Evolutionary conservation across 2,888 invertebrate genomes (phyloP), one percentile per base, ranked within the genome.

Genomic region (Cephus nigrinus): DNA sequence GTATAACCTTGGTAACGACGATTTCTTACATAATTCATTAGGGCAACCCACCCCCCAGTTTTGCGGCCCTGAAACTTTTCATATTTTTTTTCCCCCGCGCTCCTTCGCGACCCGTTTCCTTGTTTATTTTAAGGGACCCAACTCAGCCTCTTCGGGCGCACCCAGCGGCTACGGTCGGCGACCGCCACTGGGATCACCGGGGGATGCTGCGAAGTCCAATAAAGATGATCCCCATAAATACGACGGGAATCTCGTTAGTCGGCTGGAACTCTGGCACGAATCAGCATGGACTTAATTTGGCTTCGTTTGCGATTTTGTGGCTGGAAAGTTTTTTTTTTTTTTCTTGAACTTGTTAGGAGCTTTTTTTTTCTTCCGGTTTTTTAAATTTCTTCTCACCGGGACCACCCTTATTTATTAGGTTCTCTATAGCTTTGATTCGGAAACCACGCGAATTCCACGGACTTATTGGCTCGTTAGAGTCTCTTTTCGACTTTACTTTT

Each of bases 1-100:
- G 71, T 33, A 33, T 31, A 71, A 71, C 5, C 31, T 71, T 33
- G 32, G 31, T 71, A 71, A 71, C 71, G 71, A 71, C 31, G 32
- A 33, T 15, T 71, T 71, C 33, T 33, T 71, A 71, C 71, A 71
- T 71, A 71, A 71, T 71, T 71, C 71, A 71, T 71, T 71, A 71
- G 31, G 32, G 31, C 33, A 32, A 3, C 71, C 23, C 2, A 11
- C 71, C 31, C 12, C 30, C 12, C 12, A 5, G 1, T 12, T 71
- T 12, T 0, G 12, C 31, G 31, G 71, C 9, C 5, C 31, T 71
- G 71, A n/a, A 71, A 71, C 71, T 71, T 71, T 71, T 71, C 71
- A 71, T 71, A 71, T 31, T 71, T 71, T 31, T 31, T 71, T 71
- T 12, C 12, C 31, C 71, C 71, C 11, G 12, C 9, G 31, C 71